Percentiles rank a stretch among this genome's conserved stretches.
Evolutionary conservation across 2,888 invertebrate species (phyloP).

Genomic region (Clivina fossor): DNA sequence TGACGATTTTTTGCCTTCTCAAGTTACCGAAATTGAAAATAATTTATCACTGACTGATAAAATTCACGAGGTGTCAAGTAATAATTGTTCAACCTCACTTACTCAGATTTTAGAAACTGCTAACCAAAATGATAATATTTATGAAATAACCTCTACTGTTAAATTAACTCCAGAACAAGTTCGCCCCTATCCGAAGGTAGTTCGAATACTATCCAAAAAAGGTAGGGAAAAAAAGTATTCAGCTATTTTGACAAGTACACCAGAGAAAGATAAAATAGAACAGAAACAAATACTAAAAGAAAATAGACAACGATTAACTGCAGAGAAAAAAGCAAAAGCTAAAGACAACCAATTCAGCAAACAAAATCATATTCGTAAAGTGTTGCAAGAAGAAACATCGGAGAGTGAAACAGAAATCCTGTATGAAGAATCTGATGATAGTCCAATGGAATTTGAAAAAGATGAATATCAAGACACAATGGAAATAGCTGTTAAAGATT

Average conservation of each 20-base stretch:
- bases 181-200: slow-evolving; percentile 3
- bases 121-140: background rate
- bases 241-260: slow-evolving; percentile 7
- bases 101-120: background rate
- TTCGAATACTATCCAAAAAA: background rate
- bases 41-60: too few species aligned
- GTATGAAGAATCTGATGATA: slow-evolving; percentile 3
- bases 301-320: background rate
- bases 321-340: slow-evolving; percentile 3
- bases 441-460: background rate
- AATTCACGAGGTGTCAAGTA: background rate
- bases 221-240: slow-evolving; percentile 7
- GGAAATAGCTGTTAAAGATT: slow-evolving; percentile 4
- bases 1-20: slow-evolving; percentile 5
- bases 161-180: slow-evolving; percentile 8
- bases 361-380: slow-evolving; percentile 3
- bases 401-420: slow-evolving; percentile 8
- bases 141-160: background rate
- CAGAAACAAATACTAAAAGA: background rate
- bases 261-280: slow-evolving; percentile 9
- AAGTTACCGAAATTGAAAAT: slow-evolving; percentile 7
- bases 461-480: background rate
- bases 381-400: slow-evolving; percentile 7
- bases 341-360: background rate
- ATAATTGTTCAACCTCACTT: background rate